phyloP scores from a whole-genome alignment of 2,888 invertebrate species.

The Trimorus sp. region DNA sequence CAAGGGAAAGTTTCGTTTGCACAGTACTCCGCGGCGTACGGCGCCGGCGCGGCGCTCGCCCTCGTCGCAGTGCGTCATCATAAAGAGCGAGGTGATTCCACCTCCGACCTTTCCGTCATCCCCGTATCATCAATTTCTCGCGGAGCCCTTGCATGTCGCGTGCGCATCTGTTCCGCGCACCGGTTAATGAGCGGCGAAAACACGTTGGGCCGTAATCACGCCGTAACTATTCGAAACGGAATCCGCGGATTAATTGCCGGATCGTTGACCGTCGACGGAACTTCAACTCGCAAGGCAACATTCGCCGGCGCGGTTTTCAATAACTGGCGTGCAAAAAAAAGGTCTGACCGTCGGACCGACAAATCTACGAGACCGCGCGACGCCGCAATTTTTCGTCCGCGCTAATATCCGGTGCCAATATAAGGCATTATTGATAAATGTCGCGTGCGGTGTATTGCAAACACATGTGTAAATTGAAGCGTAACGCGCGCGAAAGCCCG shows the following conservation, averaged over 20 bases:
- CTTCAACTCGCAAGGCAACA: too few relatives aligned
- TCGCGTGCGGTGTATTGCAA: slow-evolving; percentile 51
- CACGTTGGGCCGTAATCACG: slow-evolving; percentile 19
- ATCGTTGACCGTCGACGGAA: too few relatives aligned
- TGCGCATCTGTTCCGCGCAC: slow-evolving; percentile 30
- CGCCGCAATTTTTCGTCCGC: slow-evolving; percentile 34
- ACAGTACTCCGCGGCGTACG: slow-evolving; percentile 62
- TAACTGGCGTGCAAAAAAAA: too few relatives aligned
- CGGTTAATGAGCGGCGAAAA: slow-evolving; percentile 36
- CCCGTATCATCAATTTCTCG: slow-evolving; percentile 67
- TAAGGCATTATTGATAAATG: slow-evolving; percentile 56
- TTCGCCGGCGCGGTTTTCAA: too few relatives aligned
- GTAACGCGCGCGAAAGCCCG: slow-evolving; percentile 55
- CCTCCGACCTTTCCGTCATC: slow-evolving; percentile 64
- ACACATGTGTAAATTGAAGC: slow-evolving; percentile 56
- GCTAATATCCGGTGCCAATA: slow-evolving; percentile 45
- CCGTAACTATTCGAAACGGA: slow-evolving; percentile 4
- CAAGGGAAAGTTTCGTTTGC: slow-evolving; percentile 67
- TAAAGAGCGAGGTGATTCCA: slow-evolving; percentile 72
- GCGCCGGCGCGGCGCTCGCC: slow-evolving; percentile 69
- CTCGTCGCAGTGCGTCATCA: slow-evolving; percentile 77
- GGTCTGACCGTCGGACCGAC: too few relatives aligned
- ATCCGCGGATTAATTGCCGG: too few relatives aligned
- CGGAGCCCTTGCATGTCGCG: slow-evolving; percentile 49
- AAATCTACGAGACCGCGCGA: slow-evolving; percentile 33